phyloP scores from a whole-genome alignment of 2,113 vertebrate genomes.

The Colius striatus region DNA sequence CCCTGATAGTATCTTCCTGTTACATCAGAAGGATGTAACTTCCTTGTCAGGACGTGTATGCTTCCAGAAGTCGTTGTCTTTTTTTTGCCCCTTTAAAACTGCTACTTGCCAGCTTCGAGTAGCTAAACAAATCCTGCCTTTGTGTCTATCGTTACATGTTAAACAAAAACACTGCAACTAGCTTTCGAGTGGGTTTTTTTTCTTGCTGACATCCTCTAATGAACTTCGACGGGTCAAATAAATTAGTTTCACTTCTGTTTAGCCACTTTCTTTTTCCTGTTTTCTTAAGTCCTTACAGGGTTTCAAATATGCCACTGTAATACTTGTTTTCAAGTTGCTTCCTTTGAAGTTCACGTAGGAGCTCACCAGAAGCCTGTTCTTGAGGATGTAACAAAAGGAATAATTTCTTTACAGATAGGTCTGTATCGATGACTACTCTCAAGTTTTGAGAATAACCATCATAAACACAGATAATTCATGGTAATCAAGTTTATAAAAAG shows the following conservation, averaged over 20 bases:
- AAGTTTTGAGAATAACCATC: not conserved
- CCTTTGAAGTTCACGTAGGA: not conserved
- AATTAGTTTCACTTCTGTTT: not conserved
- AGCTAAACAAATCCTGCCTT: not conserved
- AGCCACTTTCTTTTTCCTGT: not conserved
- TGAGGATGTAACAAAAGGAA: not conserved
- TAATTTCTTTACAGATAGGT: not conserved
- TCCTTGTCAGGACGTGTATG: not conserved
- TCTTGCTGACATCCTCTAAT: not conserved
- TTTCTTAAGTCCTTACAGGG: accelerated
- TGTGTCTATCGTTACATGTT: accelerated
- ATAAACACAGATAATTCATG: not conserved
- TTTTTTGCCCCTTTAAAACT: not conserved
- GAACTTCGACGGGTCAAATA: not conserved
- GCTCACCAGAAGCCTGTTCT: not conserved
- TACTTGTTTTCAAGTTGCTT: not conserved
- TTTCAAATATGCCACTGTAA: not conserved
- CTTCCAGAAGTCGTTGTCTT: accelerated
- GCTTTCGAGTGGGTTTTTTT: not conserved
- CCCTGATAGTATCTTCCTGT: accelerated
- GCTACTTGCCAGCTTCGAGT: accelerated
- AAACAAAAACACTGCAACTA: not conserved
- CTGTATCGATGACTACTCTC: accelerated
- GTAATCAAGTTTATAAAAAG: not conserved
- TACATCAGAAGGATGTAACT: not conserved